These are phyloP conservation scores for Limosa lapponica DNA, from an alignment of 2,797 vertebrate species.

Conservation along the genomic window DNA sequence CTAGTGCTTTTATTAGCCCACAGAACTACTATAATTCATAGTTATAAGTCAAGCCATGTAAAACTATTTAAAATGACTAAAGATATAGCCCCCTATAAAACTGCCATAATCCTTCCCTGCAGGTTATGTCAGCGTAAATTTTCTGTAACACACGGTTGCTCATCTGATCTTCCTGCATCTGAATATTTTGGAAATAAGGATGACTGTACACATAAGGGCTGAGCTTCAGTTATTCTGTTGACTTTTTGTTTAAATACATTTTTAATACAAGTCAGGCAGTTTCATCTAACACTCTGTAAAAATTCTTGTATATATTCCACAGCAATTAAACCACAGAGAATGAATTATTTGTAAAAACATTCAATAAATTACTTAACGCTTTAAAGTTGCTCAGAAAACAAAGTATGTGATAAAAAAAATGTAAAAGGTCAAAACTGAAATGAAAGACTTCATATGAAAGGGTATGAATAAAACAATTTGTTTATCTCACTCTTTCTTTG, in stretches of 20 bases:
- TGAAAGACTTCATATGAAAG: background rate
- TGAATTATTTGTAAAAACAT: background rate
- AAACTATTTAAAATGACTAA: conserved; percentile 8
- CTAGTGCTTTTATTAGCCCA: conserved; percentile 22
- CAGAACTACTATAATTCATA: background rate
- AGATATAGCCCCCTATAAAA: conserved; percentile 19
- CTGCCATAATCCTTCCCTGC: conserved; percentile 10
- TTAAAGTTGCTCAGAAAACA: background rate
- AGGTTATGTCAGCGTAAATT: conserved; percentile 45
- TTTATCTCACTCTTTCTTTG: background rate
- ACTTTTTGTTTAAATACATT: background rate
- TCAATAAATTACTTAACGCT: background rate
- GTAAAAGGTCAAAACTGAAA: background rate
- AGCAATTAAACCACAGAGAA: background rate
- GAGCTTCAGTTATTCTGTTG: background rate
- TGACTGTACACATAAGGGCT: background rate
- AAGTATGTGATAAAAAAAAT: background rate
- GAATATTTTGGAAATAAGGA: background rate
- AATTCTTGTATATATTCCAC: background rate
- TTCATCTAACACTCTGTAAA: background rate
- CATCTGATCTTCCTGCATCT: background rate
- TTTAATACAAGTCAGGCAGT: background rate
- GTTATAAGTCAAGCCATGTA: conserved; percentile 32
- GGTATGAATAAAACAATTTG: background rate
- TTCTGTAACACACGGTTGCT: conserved; percentile 21